Evolutionary conservation across 2,113 vertebrate species (phyloP).

Genomic region (Eublepharis macularius): DNA sequence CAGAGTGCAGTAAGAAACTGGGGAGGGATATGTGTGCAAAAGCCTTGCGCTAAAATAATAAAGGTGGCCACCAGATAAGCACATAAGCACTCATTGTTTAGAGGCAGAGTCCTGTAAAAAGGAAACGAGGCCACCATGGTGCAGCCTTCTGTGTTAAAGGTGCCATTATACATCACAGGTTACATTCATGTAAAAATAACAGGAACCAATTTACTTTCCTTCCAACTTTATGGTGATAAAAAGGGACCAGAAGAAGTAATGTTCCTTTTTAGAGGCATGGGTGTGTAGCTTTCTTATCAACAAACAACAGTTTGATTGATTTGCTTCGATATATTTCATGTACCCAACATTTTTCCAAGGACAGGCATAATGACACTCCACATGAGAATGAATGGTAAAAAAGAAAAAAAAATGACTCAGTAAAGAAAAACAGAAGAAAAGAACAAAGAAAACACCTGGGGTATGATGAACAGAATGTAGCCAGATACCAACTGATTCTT

Average conservation of each 20-base stretch:
- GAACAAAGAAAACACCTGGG: neutral
- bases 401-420: neutral
- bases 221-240: neutral
- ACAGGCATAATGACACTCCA: slow-evolving; percentile 6
- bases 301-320: neutral
- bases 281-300: neutral
- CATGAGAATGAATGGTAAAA: slow-evolving; percentile 12
- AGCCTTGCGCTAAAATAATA: neutral
- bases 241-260: slow-evolving; percentile 12
- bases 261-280: neutral
- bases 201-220: neutral
- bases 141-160: slow-evolving; percentile 5
- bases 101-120: neutral
- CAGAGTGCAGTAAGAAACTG: slow-evolving; percentile 5
- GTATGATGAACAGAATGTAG: neutral
- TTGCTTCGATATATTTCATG: slow-evolving; percentile 24
- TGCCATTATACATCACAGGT: neutral
- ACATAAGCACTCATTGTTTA: neutral
- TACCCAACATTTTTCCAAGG: slow-evolving; percentile 8
- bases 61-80: neutral
- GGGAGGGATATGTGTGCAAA: neutral
- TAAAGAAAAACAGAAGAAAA: neutral
- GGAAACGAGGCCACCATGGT: neutral
- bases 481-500: slow-evolving; percentile 38
- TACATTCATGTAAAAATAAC: neutral